A percentile compares a stretch with the other conserved stretches of the same genome.
Conservation (phyloP, 2,113 vertebrate species). For the Pomatostomus ruficeps region DNA sequence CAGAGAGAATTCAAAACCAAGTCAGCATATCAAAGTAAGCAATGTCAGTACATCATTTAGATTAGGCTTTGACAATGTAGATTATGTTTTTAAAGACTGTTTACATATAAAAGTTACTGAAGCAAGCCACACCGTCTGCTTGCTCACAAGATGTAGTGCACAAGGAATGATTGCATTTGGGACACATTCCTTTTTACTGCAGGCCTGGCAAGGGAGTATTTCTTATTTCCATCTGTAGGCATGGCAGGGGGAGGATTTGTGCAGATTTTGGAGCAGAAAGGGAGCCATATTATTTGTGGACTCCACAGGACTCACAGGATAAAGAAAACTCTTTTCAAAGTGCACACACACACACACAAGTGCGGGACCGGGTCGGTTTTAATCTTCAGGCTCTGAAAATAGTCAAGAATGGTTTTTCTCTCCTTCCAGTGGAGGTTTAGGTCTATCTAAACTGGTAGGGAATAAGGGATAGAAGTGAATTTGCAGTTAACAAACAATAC, state of each 20-base stretch:
- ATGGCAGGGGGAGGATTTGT: neutral
- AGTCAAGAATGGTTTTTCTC: neutral
- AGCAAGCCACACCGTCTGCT: constrained; percentile 11
- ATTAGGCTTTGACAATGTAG: constrained; percentile 30
- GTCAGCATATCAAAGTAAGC: constrained; percentile 44
- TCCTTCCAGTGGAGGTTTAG: neutral
- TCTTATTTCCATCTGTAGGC: neutral
- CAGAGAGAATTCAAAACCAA: constrained; percentile 33
- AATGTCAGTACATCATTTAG: constrained; percentile 41
- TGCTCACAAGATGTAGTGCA: constrained; percentile 20
- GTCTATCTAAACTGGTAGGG: neutral
- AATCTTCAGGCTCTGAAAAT: neutral
- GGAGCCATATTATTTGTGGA: neutral
- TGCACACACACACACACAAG: neutral
- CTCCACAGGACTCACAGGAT: neutral
- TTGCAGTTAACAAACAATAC: neutral
- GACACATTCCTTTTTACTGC: neutral
- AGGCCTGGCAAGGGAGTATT: neutral
- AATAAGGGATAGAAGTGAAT: neutral
- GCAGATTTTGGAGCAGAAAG: neutral
- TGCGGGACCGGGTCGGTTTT: neutral
- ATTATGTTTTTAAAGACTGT: constrained; percentile 55
- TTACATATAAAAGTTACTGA: constrained; percentile 50
- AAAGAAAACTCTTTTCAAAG: neutral
- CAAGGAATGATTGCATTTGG: neutral